A percentile compares a stretch with the other conserved stretches of the same genome.
phyloP scores from a whole-genome alignment of 2,888 invertebrate species.

The Morpho helenor region DNA sequence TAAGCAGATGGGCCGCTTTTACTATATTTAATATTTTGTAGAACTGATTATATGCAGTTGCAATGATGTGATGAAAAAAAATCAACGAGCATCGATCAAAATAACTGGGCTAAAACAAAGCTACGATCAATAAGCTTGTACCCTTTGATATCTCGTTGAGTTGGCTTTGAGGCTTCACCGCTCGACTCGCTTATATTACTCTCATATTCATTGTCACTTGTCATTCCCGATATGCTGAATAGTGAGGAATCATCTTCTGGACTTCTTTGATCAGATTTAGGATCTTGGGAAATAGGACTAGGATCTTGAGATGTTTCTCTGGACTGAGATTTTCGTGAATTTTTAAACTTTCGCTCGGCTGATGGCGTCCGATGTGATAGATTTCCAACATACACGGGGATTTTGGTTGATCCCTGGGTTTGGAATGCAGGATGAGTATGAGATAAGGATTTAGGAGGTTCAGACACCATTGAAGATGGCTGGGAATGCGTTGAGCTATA shows the following conservation, averaged over 20 bases:
- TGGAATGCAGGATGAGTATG: constrained; percentile 78
- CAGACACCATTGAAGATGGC: constrained; percentile 73
- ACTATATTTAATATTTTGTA: background rate
- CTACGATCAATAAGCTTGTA: constrained; percentile 66
- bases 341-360: constrained; percentile 53
- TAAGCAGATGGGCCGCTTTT: constrained; percentile 4
- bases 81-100: constrained; percentile 62
- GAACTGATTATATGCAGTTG: constrained; percentile 4
- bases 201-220: constrained; percentile 78
- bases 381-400: constrained; percentile 84
- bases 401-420: constrained; percentile 84
- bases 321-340: constrained; percentile 52
- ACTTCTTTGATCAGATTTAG: constrained; percentile 74
- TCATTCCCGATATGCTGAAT: constrained; percentile 79
- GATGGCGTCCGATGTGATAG: constrained; percentile 80
- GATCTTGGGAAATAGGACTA: constrained; percentile 69
- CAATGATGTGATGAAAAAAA: constrained; percentile 24
- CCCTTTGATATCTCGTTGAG: constrained; percentile 72
- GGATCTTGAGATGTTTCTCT: constrained; percentile 68
- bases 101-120: constrained; percentile 62
- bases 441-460: constrained; percentile 68
- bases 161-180: constrained; percentile 69
- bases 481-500: constrained; percentile 76
- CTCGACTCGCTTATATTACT: constrained; percentile 77
- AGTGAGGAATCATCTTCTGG: constrained; percentile 77